Percentiles rank a stretch among this genome's conserved stretches.
Evolutionary conservation across 2,113 vertebrate species (phyloP).

Genomic region (Hemibagrus wyckioides): DNA sequence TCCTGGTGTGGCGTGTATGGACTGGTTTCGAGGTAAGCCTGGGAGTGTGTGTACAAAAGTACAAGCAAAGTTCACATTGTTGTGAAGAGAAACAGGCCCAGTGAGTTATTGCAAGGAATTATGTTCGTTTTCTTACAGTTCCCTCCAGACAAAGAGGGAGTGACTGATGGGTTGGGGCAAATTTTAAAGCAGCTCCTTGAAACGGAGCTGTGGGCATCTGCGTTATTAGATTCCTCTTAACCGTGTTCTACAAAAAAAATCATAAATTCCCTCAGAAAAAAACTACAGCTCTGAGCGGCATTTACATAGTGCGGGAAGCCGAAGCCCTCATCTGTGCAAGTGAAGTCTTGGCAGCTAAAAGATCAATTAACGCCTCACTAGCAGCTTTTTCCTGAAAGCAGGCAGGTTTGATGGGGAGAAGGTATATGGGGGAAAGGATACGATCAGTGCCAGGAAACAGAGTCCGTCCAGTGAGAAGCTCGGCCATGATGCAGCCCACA

Average conservation of each 20-base stretch:
- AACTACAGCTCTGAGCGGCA: no score
- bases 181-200: background rate
- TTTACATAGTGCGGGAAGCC: background rate
- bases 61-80: conserved; percentile 31
- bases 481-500: conserved; percentile 99
- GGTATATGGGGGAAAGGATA: conserved; percentile 82
- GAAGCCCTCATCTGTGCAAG: background rate
- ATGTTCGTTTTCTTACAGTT: background rate
- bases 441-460: conserved; percentile 97
- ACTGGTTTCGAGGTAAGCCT: background rate
- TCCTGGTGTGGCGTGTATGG: conserved; percentile 3
- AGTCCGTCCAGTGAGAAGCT: conserved; percentile 94
- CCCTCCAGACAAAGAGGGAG: background rate
- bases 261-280: background rate
- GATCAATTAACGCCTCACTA: background rate
- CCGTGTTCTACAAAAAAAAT: background rate
- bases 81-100: conserved; percentile 13
- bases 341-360: conserved; percentile 1
- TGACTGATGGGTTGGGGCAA: background rate
- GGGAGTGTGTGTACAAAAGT: conserved; percentile 27
- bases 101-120: conserved; percentile 27
- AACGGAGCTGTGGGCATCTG: background rate
- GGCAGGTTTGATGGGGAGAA: background rate
- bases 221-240: background rate
- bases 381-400: background rate